Percentiles rank a stretch among this genome's conserved stretches.
Evolutionary conservation across 92 coral and sea anemone genomes (phyloP).

Genomic region (Zoanthus solanderi): DNA sequence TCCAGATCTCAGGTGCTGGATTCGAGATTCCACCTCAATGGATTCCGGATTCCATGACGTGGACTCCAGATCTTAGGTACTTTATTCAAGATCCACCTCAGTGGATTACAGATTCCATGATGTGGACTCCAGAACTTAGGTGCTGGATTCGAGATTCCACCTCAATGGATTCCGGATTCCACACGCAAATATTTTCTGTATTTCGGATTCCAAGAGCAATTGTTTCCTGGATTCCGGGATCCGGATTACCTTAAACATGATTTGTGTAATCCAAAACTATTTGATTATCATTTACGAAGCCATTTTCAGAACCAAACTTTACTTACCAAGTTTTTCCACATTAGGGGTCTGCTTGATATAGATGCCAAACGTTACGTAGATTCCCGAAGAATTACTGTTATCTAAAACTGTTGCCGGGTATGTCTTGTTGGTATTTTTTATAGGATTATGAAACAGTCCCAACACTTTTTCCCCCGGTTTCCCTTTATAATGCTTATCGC

Average conservation of each 20-base stretch:
- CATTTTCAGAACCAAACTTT: not conserved
- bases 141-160: too few species aligned
- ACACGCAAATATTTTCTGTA: too few species aligned
- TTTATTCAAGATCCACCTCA: too few species aligned
- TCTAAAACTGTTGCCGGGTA: not conserved
- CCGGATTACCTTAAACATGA: not conserved
- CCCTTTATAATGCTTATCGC: not conserved
- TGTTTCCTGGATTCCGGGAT: not conserved
- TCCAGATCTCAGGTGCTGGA: too few species aligned
- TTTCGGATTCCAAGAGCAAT: too few species aligned
- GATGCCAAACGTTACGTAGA: not conserved
- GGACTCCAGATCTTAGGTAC: too few species aligned
- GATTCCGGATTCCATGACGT: too few species aligned
- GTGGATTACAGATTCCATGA: too few species aligned
- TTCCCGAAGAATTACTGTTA: not conserved
- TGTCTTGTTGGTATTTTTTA: not conserved
- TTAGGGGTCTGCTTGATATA: not conserved
- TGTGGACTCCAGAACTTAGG: too few species aligned
- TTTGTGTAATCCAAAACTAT: not conserved
- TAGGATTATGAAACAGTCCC: not conserved
- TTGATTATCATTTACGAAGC: not conserved
- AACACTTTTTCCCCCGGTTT: not conserved
- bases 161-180: too few species aligned
- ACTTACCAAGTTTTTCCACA: conserved; percentile 9
- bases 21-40: too few species aligned